phyloP scores from a whole-genome alignment of 2,797 vertebrate genomes.

The Oreochromis mossambicus region DNA sequence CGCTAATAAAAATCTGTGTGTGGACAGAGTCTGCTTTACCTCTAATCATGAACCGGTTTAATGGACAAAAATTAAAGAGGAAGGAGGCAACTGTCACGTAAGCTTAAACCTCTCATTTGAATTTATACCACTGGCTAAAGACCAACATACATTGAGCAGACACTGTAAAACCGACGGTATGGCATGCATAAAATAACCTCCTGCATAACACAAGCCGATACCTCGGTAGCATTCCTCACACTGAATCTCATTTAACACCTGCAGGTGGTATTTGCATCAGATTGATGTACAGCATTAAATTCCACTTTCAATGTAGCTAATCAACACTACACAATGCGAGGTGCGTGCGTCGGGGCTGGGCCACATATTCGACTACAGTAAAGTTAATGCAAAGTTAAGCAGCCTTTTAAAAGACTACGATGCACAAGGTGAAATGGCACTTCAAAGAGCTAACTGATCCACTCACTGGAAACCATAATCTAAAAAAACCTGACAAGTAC shows the following conservation, averaged over 20 bases:
- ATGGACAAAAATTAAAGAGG: not conserved
- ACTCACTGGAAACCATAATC: constrained; percentile 55
- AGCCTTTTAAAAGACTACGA: not conserved
- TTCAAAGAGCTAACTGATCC: constrained; percentile 65
- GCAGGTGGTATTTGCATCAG: constrained; percentile 49
- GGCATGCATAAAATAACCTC: constrained; percentile 49
- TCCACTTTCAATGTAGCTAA: constrained; percentile 36
- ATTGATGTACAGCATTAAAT: constrained; percentile 38
- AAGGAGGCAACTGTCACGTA: not conserved
- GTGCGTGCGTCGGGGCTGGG: not conserved
- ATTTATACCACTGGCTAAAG: not conserved
- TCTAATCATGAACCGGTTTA: not conserved
- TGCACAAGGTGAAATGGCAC: constrained; percentile 37
- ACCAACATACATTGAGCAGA: not conserved
- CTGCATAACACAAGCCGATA: constrained; percentile 28
- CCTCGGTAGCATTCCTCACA: constrained; percentile 28
- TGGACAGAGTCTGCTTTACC: not conserved
- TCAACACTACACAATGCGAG: constrained; percentile 1
- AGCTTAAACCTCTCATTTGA: not conserved
- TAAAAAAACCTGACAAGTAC: constrained; percentile 46
- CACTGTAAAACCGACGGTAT: not conserved
- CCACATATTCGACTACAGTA: not conserved
- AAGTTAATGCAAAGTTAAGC: not conserved
- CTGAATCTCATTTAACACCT: constrained; percentile 70
- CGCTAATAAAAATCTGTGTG: not conserved